Conservation (phyloP, 2,888 invertebrate genomes). For the Mythimna pallens region DNA sequence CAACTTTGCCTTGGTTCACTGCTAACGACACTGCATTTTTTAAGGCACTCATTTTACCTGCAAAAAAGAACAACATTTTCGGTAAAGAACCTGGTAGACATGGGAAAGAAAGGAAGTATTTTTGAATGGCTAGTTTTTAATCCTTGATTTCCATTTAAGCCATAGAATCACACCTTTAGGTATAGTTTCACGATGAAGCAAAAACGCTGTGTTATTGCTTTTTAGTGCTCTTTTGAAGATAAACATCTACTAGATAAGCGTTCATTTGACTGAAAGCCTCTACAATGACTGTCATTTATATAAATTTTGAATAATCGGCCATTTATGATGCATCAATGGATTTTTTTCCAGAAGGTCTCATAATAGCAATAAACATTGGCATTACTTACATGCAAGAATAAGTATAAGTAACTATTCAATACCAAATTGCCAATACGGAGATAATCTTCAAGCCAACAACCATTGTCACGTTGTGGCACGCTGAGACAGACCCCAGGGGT, state of each 20-base stretch:
- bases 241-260: not conserved
- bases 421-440: too few species aligned
- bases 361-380: not conserved
- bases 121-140: too few species aligned
- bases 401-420: not conserved
- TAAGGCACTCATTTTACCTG: constrained; percentile 81
- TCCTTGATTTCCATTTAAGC: too few species aligned
- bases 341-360: constrained; percentile 8
- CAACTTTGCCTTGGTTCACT: constrained; percentile 76
- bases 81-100: not conserved
- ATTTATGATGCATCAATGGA: constrained; percentile 4
- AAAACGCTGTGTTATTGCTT: not conserved
- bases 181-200: not conserved
- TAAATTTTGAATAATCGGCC: constrained; percentile 32
- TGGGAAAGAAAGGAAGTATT: not conserved
- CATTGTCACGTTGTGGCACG: too few species aligned
- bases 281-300: constrained; percentile 25
- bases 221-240: not conserved
- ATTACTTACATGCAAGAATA: constrained; percentile 16
- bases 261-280: not conserved
- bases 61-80: constrained; percentile 46
- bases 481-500: too few species aligned
- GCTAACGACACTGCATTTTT: constrained; percentile 79
- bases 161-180: not conserved
- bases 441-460: too few species aligned